Evolutionary conservation across 1,140 invertebrate genomes (phyloP).

Genomic region (Paraescarpia echinospica): DNA sequence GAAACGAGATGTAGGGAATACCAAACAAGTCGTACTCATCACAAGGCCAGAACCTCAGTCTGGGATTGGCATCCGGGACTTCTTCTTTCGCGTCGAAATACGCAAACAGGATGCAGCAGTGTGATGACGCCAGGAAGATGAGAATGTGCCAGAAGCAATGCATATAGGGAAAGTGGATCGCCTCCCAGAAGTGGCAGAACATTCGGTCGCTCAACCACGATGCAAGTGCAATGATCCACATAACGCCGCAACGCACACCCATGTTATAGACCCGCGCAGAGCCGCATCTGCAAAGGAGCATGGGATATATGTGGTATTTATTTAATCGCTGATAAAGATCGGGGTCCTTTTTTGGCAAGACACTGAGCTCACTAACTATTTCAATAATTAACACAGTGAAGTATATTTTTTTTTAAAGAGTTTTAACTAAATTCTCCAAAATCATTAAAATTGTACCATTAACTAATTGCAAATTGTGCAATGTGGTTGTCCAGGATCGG

Average conservation of each 20-base stretch:
- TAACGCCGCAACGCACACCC: slow-evolving; percentile 67
- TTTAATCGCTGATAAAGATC: neutral
- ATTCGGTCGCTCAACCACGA: slow-evolving; percentile 76
- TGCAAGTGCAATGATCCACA: slow-evolving; percentile 70
- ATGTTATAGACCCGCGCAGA: slow-evolving; percentile 68
- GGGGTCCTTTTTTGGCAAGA: neutral
- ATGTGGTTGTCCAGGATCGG: too few relatives aligned
- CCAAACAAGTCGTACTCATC: slow-evolving; percentile 54
- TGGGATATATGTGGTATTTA: neutral
- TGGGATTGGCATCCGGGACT: slow-evolving; percentile 67
- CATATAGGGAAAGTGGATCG: slow-evolving; percentile 75
- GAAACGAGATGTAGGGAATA: slow-evolving; percentile 27
- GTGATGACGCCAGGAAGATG: slow-evolving; percentile 76
- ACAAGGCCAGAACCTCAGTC: slow-evolving; percentile 73
- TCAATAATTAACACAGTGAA: neutral
- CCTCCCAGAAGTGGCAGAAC: slow-evolving; percentile 76
- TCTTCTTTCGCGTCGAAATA: slow-evolving; percentile 62
- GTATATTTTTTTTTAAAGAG: too few relatives aligned
- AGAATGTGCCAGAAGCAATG: slow-evolving; percentile 80
- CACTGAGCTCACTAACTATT: neutral
- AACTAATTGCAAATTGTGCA: too few relatives aligned
- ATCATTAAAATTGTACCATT: too few relatives aligned
- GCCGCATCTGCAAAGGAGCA: slow-evolving; percentile 61
- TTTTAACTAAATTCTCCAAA: too few relatives aligned
- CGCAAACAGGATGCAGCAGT: slow-evolving; percentile 73